phyloP scores from a whole-genome alignment of 2,113 vertebrate species.

The Lichenostomus cassidix region DNA sequence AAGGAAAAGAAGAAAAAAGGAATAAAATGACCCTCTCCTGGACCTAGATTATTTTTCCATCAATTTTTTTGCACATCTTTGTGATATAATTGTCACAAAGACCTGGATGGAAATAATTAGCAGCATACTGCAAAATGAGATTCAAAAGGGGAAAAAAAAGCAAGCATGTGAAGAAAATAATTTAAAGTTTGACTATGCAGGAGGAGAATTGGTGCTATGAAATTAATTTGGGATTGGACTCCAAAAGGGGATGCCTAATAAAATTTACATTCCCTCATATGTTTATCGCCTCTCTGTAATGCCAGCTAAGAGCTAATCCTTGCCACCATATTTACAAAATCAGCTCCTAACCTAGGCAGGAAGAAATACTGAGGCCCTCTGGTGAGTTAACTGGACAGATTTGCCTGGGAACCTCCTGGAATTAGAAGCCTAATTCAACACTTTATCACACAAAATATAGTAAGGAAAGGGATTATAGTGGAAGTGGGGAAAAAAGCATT shows the following conservation, averaged over 20 bases:
- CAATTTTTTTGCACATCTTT: neutral
- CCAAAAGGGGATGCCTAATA: neutral
- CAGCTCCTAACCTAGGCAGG: neutral
- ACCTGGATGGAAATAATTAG: neutral
- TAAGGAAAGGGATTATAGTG: neutral
- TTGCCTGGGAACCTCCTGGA: neutral
- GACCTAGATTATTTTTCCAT: neutral
- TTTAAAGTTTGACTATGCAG: neutral
- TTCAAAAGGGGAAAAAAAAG: neutral
- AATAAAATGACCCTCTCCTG: neutral
- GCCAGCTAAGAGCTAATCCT: neutral
- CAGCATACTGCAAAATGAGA: neutral
- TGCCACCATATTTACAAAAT: neutral
- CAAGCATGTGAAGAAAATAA: neutral
- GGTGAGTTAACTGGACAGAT: neutral
- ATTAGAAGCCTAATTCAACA: neutral
- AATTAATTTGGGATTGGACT: neutral
- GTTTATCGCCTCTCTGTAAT: neutral
- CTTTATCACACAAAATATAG: neutral
- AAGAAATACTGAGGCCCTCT: neutral
- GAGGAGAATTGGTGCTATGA: neutral
- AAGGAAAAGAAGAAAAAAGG: too few species aligned
- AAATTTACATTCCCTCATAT: neutral
- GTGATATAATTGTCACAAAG: neutral
- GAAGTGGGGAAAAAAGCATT: neutral